These are phyloP conservation scores for Ormyrus nitidulus DNA, from an alignment of 2,888 invertebrate species.

Conservation along the genomic window DNA sequence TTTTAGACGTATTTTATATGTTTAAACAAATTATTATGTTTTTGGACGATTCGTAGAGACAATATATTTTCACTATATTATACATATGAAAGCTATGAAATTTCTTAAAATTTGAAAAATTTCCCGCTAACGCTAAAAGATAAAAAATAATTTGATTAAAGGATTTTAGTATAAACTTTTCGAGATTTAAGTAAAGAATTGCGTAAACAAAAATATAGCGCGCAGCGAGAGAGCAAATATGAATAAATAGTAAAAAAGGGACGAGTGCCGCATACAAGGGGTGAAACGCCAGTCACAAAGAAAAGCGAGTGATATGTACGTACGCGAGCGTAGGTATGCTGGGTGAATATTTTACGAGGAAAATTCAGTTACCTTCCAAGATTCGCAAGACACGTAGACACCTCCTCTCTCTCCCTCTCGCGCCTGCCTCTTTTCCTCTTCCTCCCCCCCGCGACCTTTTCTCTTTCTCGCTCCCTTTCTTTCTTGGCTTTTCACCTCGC, in stretches of 20 bases:
- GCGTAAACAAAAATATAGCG: constrained; percentile 46
- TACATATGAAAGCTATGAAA: no score
- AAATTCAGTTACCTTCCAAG: constrained; percentile 72
- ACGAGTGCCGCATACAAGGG: constrained; percentile 53
- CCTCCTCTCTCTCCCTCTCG: constrained; percentile 53
- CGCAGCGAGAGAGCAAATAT: constrained; percentile 27
- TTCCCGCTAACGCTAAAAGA: no score
- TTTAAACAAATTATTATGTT: not conserved
- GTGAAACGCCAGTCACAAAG: constrained; percentile 56
- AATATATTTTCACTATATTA: no score
- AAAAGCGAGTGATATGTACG: constrained; percentile 68
- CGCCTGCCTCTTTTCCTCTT: constrained; percentile 55
- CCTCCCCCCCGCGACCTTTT: not conserved
- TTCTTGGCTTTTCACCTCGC: constrained; percentile 22
- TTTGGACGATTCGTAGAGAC: not conserved
- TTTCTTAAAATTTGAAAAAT: no score
- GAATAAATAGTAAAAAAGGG: constrained; percentile 48
- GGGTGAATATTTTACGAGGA: constrained; percentile 73
- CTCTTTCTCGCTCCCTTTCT: constrained; percentile 27
- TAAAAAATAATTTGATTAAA: no score
- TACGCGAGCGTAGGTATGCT: constrained; percentile 65
- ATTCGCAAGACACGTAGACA: constrained; percentile 71
- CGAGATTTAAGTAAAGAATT: constrained; percentile 16
- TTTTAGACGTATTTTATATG: no score
- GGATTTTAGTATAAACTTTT: not conserved